phyloP scores from a whole-genome alignment of 2,113 vertebrate species.

The Camelus dromedarius region DNA sequence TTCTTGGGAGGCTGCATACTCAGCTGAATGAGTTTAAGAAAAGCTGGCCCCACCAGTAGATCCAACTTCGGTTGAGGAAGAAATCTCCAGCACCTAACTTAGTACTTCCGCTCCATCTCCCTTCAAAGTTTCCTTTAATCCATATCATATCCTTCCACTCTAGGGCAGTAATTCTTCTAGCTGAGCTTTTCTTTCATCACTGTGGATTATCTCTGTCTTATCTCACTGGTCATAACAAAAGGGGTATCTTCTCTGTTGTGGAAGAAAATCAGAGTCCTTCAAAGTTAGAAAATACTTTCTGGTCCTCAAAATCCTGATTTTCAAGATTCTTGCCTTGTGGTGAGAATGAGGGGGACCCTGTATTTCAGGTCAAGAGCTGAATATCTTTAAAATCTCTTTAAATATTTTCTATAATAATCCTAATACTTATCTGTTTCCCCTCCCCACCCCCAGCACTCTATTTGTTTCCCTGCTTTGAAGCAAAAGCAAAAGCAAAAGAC shows the following conservation, averaged over 20 bases:
- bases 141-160: background rate
- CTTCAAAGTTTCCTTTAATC: background rate
- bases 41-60: background rate
- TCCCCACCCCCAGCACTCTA: accelerated
- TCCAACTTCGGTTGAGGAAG: background rate
- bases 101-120: background rate
- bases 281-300: background rate
- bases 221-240: background rate
- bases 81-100: background rate
- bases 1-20: background rate
- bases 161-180: background rate
- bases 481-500: background rate
- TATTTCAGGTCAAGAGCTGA: background rate
- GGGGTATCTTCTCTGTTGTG: background rate
- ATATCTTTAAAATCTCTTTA: background rate
- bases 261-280: background rate
- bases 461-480: background rate
- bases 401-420: background rate
- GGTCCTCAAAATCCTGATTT: background rate
- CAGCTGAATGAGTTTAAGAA: background rate
- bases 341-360: background rate
- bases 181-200: background rate
- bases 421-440: background rate
- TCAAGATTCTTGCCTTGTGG: background rate
- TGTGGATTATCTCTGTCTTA: background rate